A percentile compares a stretch with the other conserved stretches of the same genome.
Evolutionary conservation across 1,140 invertebrate species (phyloP).

Genomic region (Proales similis): DNA sequence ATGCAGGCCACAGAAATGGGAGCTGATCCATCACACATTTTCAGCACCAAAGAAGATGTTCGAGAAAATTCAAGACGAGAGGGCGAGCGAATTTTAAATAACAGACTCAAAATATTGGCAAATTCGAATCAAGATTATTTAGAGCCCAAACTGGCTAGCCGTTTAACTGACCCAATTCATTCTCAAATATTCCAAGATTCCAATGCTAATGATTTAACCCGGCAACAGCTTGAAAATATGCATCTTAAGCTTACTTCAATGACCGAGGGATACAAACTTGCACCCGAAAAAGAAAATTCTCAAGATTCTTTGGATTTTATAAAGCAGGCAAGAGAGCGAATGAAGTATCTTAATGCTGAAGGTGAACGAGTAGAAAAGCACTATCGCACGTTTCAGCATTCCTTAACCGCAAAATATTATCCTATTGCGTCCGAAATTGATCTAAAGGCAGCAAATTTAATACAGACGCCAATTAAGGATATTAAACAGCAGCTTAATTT

Average conservation of each 20-base stretch:
- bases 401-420: conserved; percentile 29
- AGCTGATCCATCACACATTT: neutral
- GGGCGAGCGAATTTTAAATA: conserved; percentile 20
- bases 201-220: no score
- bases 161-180: conserved; percentile 19
- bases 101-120: conserved; percentile 7
- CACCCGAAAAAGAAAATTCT: conserved; percentile 2
- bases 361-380: conserved; percentile 20
- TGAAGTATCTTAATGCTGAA: conserved; percentile 28
- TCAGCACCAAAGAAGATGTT: neutral
- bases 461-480: conserved; percentile 10
- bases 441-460: conserved; percentile 22
- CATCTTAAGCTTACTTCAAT: conserved; percentile 6
- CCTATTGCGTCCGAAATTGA: no score
- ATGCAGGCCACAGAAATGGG: conserved; percentile 12
- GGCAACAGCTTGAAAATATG: conserved; percentile 26
- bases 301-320: neutral
- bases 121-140: conserved; percentile 19
- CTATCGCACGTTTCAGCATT: conserved; percentile 14
- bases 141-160: conserved; percentile 8
- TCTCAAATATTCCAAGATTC: no score
- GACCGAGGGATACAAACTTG: neutral
- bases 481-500: conserved; percentile 19
- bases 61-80: neutral
- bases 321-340: conserved; percentile 12